Evolutionary conservation across 2,797 vertebrate genomes (phyloP), one percentile per base, ranked within the genome.

Genomic region (Pyrocephalus nanus): DNA sequence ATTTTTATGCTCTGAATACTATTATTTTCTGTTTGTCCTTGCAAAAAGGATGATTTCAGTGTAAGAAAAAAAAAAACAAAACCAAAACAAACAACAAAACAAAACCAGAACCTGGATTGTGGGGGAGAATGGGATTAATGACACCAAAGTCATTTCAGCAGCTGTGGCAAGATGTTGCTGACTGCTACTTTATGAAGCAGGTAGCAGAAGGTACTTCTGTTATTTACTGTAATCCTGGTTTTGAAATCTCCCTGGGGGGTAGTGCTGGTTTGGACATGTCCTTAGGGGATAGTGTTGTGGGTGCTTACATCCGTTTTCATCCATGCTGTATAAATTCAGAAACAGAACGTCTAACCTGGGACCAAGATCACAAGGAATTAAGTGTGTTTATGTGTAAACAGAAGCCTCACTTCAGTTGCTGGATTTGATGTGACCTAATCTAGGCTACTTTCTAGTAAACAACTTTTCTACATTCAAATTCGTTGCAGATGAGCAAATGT

Each of bases 111-210:
- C 2, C 5, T 34, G 43, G 8, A 4, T 51, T 47, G 22, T 53
- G 29, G 29, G 4, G 15, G 14, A 67, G 22, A 69, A 78, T 32
- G 29, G 29, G 17, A 47, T 42, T 80, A 42, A 47, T 13, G 51
- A 12, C 4, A 30, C 7, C 43, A 6, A 22, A 36, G 7, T 12
- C 0, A 38, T 57, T 65, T 75, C 48, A 64, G 50, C 45, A 65
- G 17, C 12, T 54, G n/a, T 8, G 26, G 12, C 25, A 40, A 72
- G 38, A 30, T 14, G 4, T 5, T 80, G 60, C 40, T 25, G 22
- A 3, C 62, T 0, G 7, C 47, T 78, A 0, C 32, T 58, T 45
- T 81, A 36, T 9, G 15, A 30, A 13, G 17, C 12, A 30, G n/a
- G 16, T 75, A 36, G 15, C 58, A 58, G 29, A 53, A 50, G 9